Percentiles rank a stretch among this genome's conserved stretches.
These are phyloP conservation scores for Spilarctia lutea DNA, from an alignment of 2,888 invertebrate species.

Conservation along the genomic window DNA sequence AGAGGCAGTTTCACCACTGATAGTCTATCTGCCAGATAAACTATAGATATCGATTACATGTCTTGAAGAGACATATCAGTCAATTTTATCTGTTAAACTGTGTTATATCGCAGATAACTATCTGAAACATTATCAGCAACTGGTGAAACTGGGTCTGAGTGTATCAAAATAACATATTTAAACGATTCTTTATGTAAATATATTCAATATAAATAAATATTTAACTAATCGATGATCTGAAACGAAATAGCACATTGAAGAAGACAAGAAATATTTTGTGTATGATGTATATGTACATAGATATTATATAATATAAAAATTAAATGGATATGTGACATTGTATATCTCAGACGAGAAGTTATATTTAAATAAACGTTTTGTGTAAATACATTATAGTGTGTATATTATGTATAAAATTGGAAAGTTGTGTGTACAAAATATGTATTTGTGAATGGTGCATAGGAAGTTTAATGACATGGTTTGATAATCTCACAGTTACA, in stretches of 20 bases:
- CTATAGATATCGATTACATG: too few species aligned
- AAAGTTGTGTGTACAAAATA: constrained; percentile 47
- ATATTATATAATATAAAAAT: constrained; percentile 36
- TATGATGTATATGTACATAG: constrained; percentile 63
- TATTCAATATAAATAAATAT: constrained; percentile 27
- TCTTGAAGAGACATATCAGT: too few species aligned
- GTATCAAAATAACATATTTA: constrained; percentile 22
- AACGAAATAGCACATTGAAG: constrained; percentile 49
- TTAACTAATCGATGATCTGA: constrained; percentile 41
- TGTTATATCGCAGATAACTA: too few species aligned
- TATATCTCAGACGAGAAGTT: constrained; percentile 42
- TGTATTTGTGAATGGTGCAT: constrained; percentile 37
- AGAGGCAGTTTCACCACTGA: too few species aligned
- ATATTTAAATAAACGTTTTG: constrained; percentile 57
- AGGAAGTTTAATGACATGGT: constrained; percentile 22
- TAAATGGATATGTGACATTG: constrained; percentile 42
- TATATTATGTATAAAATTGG: constrained; percentile 31
- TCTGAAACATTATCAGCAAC: too few species aligned
- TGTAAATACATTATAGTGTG: constrained; percentile 46
- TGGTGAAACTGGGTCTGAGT: neutral
- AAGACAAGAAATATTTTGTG: constrained; percentile 71
- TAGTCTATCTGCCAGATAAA: too few species aligned
- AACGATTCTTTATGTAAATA: constrained; percentile 30
- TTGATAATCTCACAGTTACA: constrained; percentile 43
- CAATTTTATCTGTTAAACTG: too few species aligned